A percentile compares a stretch with the other conserved stretches of the same genome.
These are phyloP conservation scores for Listronotus oregonensis DNA, from an alignment of 1,140 invertebrate genomes.

Conservation along the genomic window DNA sequence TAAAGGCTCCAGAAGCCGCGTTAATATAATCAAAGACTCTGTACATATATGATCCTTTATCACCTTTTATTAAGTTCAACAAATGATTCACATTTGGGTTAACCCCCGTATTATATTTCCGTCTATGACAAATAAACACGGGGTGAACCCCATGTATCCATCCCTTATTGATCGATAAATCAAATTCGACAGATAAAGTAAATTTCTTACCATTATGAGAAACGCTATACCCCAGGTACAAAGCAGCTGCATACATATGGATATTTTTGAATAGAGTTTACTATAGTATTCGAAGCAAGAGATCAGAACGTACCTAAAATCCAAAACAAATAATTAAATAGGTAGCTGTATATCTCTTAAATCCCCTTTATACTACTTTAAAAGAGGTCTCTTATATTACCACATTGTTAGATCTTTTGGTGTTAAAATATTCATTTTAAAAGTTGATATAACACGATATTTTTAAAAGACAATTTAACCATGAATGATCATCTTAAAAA, in stretches of 20 bases:
- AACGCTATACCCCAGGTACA: slow-evolving; percentile 77
- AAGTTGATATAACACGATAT: too few species aligned
- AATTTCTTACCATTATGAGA: slow-evolving; percentile 63
- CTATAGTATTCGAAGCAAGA: slow-evolving; percentile 76
- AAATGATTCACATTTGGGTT: too few species aligned
- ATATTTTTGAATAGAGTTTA: slow-evolving; percentile 71
- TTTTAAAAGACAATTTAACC: too few species aligned
- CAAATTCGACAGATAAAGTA: slow-evolving; percentile 27
- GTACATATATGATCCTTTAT: too few species aligned
- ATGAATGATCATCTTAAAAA: too few species aligned
- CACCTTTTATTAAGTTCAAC: too few species aligned
- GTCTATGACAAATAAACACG: slow-evolving; percentile 12
- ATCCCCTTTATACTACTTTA: not conserved
- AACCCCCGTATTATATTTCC: not conserved
- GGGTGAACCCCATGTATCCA: slow-evolving; percentile 24
- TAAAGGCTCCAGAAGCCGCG: too few species aligned
- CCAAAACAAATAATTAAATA: slow-evolving; percentile 24
- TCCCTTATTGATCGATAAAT: slow-evolving; percentile 19
- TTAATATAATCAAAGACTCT: too few species aligned
- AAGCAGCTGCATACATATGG: slow-evolving; percentile 75
- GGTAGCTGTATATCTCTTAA: not conserved
- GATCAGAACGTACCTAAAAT: slow-evolving; percentile 79
- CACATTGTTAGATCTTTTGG: not conserved
- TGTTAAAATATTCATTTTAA: too few species aligned
- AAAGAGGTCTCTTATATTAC: not conserved